These are phyloP conservation scores for Lordiphosa mommai DNA, from an alignment of 1,140 invertebrate species.

Conservation along the genomic window DNA sequence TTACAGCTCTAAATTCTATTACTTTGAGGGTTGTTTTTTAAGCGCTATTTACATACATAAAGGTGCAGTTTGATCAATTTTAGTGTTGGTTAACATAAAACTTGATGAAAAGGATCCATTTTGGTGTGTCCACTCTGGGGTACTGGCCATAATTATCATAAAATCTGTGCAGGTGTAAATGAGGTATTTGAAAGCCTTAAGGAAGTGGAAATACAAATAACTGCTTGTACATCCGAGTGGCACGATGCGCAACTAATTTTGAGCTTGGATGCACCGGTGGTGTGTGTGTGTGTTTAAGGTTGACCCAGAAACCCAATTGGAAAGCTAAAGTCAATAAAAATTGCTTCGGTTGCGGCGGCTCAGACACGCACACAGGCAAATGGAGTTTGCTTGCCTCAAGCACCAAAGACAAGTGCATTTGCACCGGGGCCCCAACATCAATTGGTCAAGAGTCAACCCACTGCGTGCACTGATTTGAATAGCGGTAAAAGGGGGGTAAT, in stretches of 20 bases:
- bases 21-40: too few relatives aligned
- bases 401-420: conserved; percentile 28
- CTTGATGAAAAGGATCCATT: too few relatives aligned
- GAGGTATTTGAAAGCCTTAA: not conserved
- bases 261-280: conserved; percentile 11
- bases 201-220: conserved; percentile 4
- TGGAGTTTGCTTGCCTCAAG: conserved; percentile 20
- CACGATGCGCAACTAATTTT: conserved; percentile 22
- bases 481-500: conserved; percentile 6
- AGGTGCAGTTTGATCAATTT: too few relatives aligned
- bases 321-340: conserved; percentile 67
- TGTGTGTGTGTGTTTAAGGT: conserved; percentile 26
- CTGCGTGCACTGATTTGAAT: conserved; percentile 63
- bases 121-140: too few relatives aligned
- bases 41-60: too few relatives aligned
- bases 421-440: conserved; percentile 10
- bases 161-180: too few relatives aligned
- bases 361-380: conserved; percentile 33
- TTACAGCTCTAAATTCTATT: too few relatives aligned
- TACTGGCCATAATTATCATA: too few relatives aligned
- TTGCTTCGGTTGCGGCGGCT: conserved; percentile 31
- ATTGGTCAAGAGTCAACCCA: conserved; percentile 59
- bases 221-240: conserved; percentile 18
- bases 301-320: conserved; percentile 73
- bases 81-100: too few relatives aligned